These are phyloP conservation scores for Maniola hyperantus DNA, from an alignment of 2,888 invertebrate species.

Conservation along the genomic window DNA sequence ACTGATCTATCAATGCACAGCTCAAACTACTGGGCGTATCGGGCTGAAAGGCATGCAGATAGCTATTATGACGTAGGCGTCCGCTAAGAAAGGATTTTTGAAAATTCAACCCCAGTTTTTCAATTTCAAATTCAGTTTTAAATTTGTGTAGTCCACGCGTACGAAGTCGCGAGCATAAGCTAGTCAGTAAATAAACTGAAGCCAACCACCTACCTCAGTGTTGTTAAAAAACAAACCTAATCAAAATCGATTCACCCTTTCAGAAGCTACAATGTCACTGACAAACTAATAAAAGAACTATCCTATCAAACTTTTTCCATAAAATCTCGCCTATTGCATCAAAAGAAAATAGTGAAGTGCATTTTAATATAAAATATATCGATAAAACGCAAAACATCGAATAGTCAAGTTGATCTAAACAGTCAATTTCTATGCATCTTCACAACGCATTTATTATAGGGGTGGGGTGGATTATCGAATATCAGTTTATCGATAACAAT, in stretches of 20 bases:
- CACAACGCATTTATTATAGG: slow-evolving; percentile 7
- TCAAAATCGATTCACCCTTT: slow-evolving; percentile 7
- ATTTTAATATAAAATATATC: neutral
- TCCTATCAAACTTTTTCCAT: slow-evolving; percentile 16
- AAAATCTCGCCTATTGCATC: slow-evolving; percentile 19
- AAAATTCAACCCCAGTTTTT: too few relatives aligned
- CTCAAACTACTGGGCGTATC: too few relatives aligned
- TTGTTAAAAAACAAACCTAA: neutral
- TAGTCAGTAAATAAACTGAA: too few relatives aligned
- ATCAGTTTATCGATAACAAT: neutral
- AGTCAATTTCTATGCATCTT: slow-evolving; percentile 28
- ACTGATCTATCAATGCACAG: too few relatives aligned
- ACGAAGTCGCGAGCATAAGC: too few relatives aligned
- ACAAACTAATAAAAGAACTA: slow-evolving; percentile 20
- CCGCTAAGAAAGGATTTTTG: too few relatives aligned
- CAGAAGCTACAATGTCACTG: neutral
- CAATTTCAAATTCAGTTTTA: too few relatives aligned
- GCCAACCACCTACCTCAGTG: neutral
- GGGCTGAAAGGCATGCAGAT: too few relatives aligned
- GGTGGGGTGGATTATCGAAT: neutral
- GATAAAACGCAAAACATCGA: neutral
- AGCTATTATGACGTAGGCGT: too few relatives aligned
- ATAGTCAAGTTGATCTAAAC: slow-evolving; percentile 10
- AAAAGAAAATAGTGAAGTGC: slow-evolving; percentile 12
- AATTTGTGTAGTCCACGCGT: too few relatives aligned